A percentile compares a stretch with the other conserved stretches of the same genome.
Conservation (phyloP, 2,888 invertebrate genomes). For the Chrysolina haemoptera region DNA sequence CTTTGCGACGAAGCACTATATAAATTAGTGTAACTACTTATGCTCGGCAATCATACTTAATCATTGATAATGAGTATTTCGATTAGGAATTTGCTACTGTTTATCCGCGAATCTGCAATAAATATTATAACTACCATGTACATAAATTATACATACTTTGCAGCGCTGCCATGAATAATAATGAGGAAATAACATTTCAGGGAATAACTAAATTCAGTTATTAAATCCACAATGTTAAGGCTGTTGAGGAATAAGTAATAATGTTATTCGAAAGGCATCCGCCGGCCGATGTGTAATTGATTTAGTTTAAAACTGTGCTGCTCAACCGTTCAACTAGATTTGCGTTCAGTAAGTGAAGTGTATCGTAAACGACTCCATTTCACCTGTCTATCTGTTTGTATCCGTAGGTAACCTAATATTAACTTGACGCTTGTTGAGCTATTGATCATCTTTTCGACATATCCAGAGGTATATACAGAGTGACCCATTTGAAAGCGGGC, state of each 20-base stretch:
- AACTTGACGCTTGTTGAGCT: too few species aligned
- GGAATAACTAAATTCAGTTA: slow-evolving; percentile 49
- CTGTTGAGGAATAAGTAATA: slow-evolving; percentile 12
- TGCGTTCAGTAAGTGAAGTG: too few species aligned
- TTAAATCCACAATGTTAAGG: slow-evolving; percentile 29
- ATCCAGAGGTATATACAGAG: too few species aligned
- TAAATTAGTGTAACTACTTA: slow-evolving; percentile 44
- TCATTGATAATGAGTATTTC: slow-evolving; percentile 51
- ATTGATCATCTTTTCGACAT: too few species aligned
- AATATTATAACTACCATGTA: slow-evolving; percentile 42
- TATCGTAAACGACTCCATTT: too few species aligned
- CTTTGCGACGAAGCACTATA: slow-evolving; percentile 31
- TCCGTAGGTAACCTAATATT: too few species aligned
- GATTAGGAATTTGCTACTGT: slow-evolving; percentile 51
- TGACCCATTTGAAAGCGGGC: too few species aligned
- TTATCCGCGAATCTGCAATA: slow-evolving; percentile 48
- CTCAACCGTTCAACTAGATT: neutral
- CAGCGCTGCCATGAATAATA: slow-evolving; percentile 45
- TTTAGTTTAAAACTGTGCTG: neutral
- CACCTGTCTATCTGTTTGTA: too few species aligned
- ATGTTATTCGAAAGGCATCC: slow-evolving; percentile 12
- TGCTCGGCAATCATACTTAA: slow-evolving; percentile 51
- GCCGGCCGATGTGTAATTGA: slow-evolving; percentile 1
- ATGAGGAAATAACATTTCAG: slow-evolving; percentile 43
- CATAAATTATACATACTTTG: slow-evolving; percentile 46